A percentile compares a stretch with the other conserved stretches of the same genome.
Evolutionary conservation across 2,113 vertebrate genomes (phyloP).

Genomic region (Fregetta grallaria): DNA sequence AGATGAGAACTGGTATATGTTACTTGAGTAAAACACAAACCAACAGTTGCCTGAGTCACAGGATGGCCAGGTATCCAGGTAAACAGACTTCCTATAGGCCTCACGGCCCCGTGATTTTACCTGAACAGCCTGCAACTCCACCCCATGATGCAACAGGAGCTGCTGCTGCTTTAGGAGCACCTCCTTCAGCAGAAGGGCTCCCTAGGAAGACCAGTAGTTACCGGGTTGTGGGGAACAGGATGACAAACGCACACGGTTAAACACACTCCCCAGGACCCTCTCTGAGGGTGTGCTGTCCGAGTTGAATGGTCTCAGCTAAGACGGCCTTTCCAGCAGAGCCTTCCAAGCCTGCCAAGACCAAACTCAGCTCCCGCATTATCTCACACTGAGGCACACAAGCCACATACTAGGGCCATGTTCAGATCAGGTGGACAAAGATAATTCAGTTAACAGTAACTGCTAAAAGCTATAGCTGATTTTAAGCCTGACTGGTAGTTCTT

Average conservation of each 20-base stretch:
- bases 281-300: rapidly evolving
- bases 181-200: not conserved
- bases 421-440: not conserved
- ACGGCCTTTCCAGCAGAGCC: not conserved
- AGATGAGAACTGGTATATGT: conserved; percentile 1
- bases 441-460: not conserved
- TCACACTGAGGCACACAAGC: not conserved
- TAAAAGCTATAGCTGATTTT: not conserved
- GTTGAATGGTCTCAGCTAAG: not conserved
- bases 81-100: not conserved
- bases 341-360: not conserved
- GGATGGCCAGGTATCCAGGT: not conserved
- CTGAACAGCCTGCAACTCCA: not conserved
- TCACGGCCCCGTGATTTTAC: not conserved
- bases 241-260: rapidly evolving
- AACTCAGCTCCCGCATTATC: not conserved
- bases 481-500: not conserved
- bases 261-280: not conserved
- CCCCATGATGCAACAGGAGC: not conserved
- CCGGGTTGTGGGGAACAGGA: not conserved
- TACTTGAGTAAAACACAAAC: not conserved
- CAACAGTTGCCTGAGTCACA: not conserved
- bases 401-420: not conserved
- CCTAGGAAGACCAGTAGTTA: not conserved
- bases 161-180: not conserved